A percentile compares a stretch with the other conserved stretches of the same genome.
Evolutionary conservation across 2,113 vertebrate genomes (phyloP).

Genomic region (Toxotes jaculatrix): DNA sequence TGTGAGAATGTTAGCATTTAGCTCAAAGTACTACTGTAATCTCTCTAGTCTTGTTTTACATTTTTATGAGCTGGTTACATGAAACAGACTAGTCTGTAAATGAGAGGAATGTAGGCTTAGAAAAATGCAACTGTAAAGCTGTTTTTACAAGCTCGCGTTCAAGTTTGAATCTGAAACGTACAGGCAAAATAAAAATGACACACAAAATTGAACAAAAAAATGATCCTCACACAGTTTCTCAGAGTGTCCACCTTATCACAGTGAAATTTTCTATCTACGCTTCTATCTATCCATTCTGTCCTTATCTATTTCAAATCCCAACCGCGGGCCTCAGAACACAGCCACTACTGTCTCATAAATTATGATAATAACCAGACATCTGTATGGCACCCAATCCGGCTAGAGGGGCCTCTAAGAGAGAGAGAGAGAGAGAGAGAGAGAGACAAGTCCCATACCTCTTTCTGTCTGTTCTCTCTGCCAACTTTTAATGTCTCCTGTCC

Average conservation of each 20-base stretch:
- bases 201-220: not conserved
- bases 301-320: conserved; percentile 47
- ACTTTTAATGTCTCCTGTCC: conserved; percentile 44
- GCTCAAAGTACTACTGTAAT: not conserved
- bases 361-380: conserved; percentile 59
- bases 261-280: conserved; percentile 1
- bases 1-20: not conserved
- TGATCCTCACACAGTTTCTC: not conserved
- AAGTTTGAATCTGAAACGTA: not conserved
- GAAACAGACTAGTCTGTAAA: not conserved
- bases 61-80: not conserved
- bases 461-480: conserved; percentile 40
- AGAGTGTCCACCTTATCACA: not conserved
- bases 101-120: not conserved
- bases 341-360: conserved; percentile 41
- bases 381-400: conserved; percentile 38
- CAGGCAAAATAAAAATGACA: not conserved
- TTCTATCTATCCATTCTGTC: conserved; percentile 35
- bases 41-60: not conserved
- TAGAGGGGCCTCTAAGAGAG: conserved; percentile 30
- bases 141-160: not conserved
- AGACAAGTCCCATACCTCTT: conserved; percentile 40
- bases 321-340: conserved; percentile 42
- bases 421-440: conserved; percentile 38
- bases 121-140: not conserved